phyloP scores from a whole-genome alignment of 2,888 invertebrate genomes.

The Bruchidius siliquastri region DNA sequence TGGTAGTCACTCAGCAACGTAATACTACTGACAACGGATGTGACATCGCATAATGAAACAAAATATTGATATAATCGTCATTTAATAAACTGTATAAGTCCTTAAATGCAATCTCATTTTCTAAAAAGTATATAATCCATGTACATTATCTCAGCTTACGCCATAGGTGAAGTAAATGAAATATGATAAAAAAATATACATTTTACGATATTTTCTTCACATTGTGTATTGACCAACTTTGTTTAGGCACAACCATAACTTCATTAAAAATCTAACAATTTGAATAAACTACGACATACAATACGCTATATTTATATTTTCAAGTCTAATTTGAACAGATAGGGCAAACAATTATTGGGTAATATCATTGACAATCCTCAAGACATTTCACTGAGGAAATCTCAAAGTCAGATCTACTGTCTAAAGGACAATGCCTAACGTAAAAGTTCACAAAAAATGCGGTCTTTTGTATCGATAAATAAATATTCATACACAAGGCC shows the following conservation, averaged over 20 bases:
- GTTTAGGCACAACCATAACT: neutral
- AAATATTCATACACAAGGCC: too few species aligned
- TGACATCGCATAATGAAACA: neutral
- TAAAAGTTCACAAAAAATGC: too few species aligned
- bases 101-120: neutral
- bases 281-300: neutral
- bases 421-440: too few species aligned
- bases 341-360: neutral
- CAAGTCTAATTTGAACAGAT: neutral
- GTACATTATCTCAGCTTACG: neutral
- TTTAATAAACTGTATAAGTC: neutral
- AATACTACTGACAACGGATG: too few species aligned
- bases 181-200: neutral
- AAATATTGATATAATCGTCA: neutral
- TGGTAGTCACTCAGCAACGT: too few species aligned
- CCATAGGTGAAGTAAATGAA: neutral
- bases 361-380: neutral
- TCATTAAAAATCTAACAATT: neutral
- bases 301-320: neutral
- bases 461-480: too few species aligned
- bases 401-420: neutral
- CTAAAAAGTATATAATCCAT: neutral
- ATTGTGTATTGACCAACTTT: neutral
- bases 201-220: neutral
- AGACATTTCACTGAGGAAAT: neutral